Conservation (phyloP, 2,888 invertebrate species). For the Xestia xanthographa region DNA sequence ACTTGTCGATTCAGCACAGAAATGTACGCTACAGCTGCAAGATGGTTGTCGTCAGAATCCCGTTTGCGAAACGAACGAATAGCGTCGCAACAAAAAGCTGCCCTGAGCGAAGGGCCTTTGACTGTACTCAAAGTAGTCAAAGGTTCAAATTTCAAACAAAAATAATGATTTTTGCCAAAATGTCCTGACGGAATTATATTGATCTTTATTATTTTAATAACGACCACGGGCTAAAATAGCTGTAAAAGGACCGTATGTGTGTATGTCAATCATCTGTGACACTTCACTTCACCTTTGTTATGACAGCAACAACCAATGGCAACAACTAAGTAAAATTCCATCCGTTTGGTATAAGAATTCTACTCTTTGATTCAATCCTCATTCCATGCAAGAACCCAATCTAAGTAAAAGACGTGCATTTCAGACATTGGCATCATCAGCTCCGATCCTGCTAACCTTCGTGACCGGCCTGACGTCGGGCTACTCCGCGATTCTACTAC, state of each 20-base stretch:
- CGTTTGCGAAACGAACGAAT: neutral
- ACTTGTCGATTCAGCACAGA: neutral
- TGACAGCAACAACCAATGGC: neutral
- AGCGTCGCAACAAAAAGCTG: neutral
- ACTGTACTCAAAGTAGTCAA: neutral
- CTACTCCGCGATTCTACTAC: conserved; percentile 92
- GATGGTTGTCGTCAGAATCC: neutral
- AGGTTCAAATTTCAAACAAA: neutral
- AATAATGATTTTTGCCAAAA: neutral
- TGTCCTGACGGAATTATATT: neutral
- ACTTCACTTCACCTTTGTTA: neutral
- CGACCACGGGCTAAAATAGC: neutral
- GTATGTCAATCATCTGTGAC: neutral
- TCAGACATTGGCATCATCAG: conserved; percentile 90
- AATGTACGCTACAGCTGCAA: neutral
- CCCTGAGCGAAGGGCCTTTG: neutral
- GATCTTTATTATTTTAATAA: neutral
- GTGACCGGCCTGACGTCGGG: conserved; percentile 91
- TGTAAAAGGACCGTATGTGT: neutral
- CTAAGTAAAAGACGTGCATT: conserved; percentile 62
- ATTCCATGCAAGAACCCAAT: neutral
- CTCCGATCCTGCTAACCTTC: conserved; percentile 90
- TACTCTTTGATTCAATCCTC: neutral
- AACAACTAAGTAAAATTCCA: neutral
- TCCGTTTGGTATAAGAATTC: too few species aligned